Evolutionary conservation across 2,113 vertebrate genomes (phyloP).

Genomic region (Tringa solitaria): DNA sequence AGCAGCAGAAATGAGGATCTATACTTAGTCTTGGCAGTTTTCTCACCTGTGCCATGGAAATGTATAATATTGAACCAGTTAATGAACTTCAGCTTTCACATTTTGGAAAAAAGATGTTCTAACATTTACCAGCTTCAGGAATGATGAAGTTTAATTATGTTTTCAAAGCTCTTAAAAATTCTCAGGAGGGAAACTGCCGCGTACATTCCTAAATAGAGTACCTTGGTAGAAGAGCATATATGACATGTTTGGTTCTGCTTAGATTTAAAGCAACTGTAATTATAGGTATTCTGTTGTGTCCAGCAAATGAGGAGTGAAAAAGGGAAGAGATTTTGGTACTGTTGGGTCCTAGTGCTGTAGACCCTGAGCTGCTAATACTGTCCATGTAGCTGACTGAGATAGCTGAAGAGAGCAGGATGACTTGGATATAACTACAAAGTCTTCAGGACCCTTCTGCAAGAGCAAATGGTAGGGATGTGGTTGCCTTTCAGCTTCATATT

Average conservation of each 20-base stretch:
- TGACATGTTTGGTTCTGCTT: background rate
- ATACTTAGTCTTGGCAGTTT: rapidly evolving
- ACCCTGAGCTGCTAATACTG: background rate
- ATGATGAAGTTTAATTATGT: background rate
- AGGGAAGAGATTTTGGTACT: background rate
- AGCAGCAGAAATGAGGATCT: background rate
- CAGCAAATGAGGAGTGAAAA: background rate
- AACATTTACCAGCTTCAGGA: background rate
- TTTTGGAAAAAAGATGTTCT: background rate
- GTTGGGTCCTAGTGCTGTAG: background rate
- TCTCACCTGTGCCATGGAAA: background rate
- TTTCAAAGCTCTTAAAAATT: background rate
- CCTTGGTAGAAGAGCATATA: background rate
- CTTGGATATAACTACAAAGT: background rate
- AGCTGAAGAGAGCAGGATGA: background rate
- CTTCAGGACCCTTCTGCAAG: background rate
- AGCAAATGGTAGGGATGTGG: background rate
- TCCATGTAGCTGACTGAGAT: background rate
- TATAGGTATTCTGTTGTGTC: background rate
- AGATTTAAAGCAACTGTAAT: background rate
- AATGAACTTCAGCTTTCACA: background rate
- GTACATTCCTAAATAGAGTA: background rate
- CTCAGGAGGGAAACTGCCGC: background rate
- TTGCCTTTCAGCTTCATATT: background rate
- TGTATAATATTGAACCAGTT: background rate